Conservation (phyloP, 2,113 vertebrate species). For the Cheirogaleus medius region DNA sequence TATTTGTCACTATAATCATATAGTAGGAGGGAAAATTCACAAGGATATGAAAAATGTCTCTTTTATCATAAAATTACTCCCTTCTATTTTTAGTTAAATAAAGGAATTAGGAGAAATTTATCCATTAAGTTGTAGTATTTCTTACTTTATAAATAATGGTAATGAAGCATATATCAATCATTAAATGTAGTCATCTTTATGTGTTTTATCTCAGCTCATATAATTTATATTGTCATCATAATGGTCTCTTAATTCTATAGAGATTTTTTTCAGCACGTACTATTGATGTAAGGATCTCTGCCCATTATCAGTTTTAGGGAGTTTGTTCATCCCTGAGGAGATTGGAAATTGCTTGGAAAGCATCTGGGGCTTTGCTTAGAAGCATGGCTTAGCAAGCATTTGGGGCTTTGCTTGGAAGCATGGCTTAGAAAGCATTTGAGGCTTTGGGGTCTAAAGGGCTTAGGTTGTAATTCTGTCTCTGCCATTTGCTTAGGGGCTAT, state of each 20-base stretch:
- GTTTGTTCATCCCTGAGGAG: not conserved
- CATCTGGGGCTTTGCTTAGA: not conserved
- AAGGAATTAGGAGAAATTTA: not conserved
- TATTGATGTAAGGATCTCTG: not conserved
- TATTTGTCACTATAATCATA: not conserved
- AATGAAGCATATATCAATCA: not conserved
- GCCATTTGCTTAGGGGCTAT: not conserved
- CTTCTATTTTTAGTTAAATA: conserved; percentile 30
- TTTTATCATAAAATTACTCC: not conserved
- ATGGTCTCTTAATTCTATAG: not conserved
- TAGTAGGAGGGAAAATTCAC: not conserved
- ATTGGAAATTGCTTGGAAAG: not conserved
- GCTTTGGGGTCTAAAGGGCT: not conserved
- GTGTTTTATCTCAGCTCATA: not conserved
- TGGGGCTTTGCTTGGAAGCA: not conserved
- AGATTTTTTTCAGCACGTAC: not conserved
- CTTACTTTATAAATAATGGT: not conserved
- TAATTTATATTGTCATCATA: conserved; percentile 8
- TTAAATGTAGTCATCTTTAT: not conserved
- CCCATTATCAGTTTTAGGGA: not conserved
- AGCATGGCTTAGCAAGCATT: not conserved
- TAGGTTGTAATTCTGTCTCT: not conserved
- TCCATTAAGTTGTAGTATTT: not conserved
- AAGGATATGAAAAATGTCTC: not conserved
- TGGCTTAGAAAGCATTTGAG: not conserved